phyloP scores from a whole-genome alignment of 2,797 vertebrate species.

The Trichosurus vulpecula region DNA sequence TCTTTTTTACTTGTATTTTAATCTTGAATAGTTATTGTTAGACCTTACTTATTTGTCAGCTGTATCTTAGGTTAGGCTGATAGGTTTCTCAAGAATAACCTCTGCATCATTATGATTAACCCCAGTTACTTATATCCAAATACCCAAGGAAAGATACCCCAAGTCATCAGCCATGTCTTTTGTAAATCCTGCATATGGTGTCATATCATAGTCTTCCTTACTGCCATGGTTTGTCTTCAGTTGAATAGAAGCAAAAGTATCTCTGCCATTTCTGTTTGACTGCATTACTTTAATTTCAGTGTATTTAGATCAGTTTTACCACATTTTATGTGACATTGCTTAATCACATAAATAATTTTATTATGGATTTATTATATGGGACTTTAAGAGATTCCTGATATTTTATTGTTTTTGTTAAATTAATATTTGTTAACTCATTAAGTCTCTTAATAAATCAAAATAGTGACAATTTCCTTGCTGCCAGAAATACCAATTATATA shows the following conservation, averaged over 20 bases:
- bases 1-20: conserved; percentile 44
- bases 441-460: conserved; percentile 42
- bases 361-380: neutral
- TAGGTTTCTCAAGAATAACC: neutral
- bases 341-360: conserved; percentile 13
- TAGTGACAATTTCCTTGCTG: neutral
- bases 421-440: conserved; percentile 36
- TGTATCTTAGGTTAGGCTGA: neutral
- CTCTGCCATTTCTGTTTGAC: neutral
- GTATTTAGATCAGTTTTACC: neutral
- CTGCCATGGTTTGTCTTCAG: neutral
- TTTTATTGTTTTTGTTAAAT: conserved; percentile 29
- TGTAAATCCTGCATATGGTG: neutral
- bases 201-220: neutral
- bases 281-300: conserved; percentile 7
- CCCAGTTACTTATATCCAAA: neutral
- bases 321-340: conserved; percentile 10
- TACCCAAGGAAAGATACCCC: neutral
- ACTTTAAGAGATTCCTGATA: neutral
- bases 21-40: neutral
- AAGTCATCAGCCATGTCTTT: neutral
- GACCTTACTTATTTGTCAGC: neutral
- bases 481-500: conserved; percentile 48
- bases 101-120: neutral
- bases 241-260: neutral